Conservation (phyloP, 2,113 vertebrate species). For the Crotalus tigris region DNA sequence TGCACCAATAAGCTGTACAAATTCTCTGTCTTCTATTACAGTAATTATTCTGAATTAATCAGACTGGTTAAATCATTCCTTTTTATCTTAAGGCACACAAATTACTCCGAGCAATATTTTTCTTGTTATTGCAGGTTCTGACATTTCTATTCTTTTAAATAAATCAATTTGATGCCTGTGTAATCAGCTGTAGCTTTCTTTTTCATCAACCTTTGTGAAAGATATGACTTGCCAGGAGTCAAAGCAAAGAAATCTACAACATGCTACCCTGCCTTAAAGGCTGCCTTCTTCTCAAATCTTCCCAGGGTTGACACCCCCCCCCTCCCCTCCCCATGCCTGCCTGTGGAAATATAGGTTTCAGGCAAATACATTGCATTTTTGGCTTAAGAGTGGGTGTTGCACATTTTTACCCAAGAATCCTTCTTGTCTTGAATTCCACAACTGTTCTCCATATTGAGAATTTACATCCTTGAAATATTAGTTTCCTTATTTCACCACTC, state of each 20-base stretch:
- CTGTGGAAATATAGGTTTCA: not conserved
- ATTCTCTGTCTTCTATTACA: not conserved
- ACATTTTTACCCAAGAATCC: not conserved
- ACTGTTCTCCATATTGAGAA: not conserved
- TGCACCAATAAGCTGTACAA: conserved; percentile 1
- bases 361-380: not conserved
- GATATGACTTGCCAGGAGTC: accelerated
- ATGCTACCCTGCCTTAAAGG: not conserved
- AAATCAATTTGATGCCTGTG: not conserved
- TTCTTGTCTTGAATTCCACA: not conserved
- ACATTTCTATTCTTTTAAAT: not conserved
- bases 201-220: not conserved
- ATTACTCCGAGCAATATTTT: too few species aligned
- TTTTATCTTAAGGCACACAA: not conserved
- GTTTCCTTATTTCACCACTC: conserved; percentile 11
- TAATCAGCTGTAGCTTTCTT: not conserved
- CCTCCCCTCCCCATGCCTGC: too few species aligned
- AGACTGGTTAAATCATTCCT: not conserved
- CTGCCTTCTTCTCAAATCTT: not conserved
- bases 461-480: conserved; percentile 23
- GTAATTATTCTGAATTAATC: not conserved
- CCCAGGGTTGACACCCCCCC: not conserved
- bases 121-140: not conserved
- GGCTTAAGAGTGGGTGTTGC: not conserved
- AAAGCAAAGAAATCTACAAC: not conserved